Evolutionary conservation across 2,113 vertebrate species (phyloP).

Genomic region (Tamias sibiricus): DNA sequence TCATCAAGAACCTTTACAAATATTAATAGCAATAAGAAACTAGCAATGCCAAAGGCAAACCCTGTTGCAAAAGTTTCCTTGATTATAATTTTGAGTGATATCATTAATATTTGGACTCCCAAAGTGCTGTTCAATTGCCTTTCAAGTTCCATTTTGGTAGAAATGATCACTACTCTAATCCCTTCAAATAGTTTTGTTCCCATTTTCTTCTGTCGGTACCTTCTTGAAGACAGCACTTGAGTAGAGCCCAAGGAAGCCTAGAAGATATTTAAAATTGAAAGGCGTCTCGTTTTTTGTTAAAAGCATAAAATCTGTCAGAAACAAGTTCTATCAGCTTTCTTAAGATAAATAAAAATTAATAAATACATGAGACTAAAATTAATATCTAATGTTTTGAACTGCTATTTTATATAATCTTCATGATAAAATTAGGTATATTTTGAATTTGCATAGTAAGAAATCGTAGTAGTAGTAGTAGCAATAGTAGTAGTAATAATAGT

Average conservation of each 20-base stretch:
- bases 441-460: background rate
- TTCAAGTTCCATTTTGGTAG: background rate
- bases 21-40: background rate
- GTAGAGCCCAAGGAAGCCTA: background rate
- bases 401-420: background rate
- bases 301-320: background rate
- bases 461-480: background rate
- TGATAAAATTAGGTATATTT: background rate
- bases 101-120: background rate
- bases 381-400: background rate
- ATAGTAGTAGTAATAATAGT: too few species aligned
- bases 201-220: background rate
- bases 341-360: background rate
- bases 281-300: background rate
- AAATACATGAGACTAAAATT: background rate
- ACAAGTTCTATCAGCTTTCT: background rate
- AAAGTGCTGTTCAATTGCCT: background rate
- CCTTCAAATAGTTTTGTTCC: background rate
- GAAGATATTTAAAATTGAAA: background rate
- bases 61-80: background rate
- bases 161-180: background rate
- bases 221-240: background rate
- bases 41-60: background rate
- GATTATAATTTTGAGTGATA: background rate
- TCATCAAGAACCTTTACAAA: background rate